Evolutionary conservation across 2,797 vertebrate genomes (phyloP), one percentile per base, ranked within the genome.

Genomic region (Discoglossus pictus): DNA sequence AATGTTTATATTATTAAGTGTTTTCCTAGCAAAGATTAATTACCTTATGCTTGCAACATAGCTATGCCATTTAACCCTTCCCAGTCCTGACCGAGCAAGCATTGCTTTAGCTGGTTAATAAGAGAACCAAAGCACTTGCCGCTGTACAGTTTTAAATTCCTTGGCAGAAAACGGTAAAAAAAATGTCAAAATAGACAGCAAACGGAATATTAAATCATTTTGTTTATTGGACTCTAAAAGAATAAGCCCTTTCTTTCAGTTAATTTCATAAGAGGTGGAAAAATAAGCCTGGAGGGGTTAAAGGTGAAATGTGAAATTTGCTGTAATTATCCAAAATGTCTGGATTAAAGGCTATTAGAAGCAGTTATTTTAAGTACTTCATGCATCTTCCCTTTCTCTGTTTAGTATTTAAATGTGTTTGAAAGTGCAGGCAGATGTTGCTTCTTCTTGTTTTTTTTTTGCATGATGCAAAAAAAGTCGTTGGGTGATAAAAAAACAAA

Each of bases 311-410:
- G 88, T 89, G 86, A 89, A 90, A 93, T 90, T 88, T 90, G 85
- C 86, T 88, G 86, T 88, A 93, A 93, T 94, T 87, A 87, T 82
- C 84, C 86, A 87, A 94, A 93, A 92, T 90, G 89, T 92, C 88
- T 89, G 89, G 81, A 92, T 92, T 93, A 90, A 90, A 86, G 90
- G 90, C 91, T 92, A 94, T 94, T 94, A 94, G 90, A 87, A 86
- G 88, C 87, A 89, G 89, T 91, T 92, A 93, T 91, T 93, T 91
- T 89, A 92, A 91, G 89, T 88, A 87, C 87, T 88, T 90, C 84
- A 79, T 83, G 82, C 79, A 73, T 86, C 80, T 79, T 82, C 77
- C 81, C 80, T 70, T 89, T 82, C 86, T 87, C 76, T 80, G 89
- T 93, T 93, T 91, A 86, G 90, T 88, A 86, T 93, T 92, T 91